Percentiles rank a stretch among this genome's conserved stretches.
These are phyloP conservation scores for Drosophila borealis DNA, from an alignment of 2,888 invertebrate species.

Conservation along the genomic window DNA sequence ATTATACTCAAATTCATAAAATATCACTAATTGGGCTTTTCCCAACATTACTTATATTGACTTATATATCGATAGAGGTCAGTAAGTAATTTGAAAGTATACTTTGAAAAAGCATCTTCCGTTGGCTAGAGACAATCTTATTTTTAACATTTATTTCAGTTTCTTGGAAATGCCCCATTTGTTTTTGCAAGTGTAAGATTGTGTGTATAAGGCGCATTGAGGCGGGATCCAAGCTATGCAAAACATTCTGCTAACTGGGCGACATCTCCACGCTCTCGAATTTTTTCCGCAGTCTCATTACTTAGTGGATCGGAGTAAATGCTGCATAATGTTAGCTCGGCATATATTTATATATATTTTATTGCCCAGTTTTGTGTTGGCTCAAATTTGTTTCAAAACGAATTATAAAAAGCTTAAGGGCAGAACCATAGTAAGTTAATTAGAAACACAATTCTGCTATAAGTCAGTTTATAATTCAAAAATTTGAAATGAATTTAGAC, in stretches of 20 bases:
- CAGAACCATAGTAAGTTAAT: not conserved
- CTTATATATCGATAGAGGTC: too few relatives aligned
- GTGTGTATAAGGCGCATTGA: too few relatives aligned
- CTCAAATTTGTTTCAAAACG: not conserved
- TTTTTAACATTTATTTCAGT: not conserved
- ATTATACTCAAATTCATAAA: too few relatives aligned
- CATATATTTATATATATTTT: conserved; percentile 38
- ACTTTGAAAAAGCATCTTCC: too few relatives aligned
- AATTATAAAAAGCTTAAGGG: accelerated
- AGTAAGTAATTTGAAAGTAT: too few relatives aligned
- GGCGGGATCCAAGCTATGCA: not conserved
- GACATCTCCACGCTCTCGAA: conserved; percentile 4
- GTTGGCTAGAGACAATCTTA: too few relatives aligned
- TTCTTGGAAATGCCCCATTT: not conserved
- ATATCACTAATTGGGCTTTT: too few relatives aligned
- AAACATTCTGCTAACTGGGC: conserved; percentile 3
- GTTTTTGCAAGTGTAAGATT: conserved; percentile 18
- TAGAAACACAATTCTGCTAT: too few relatives aligned
- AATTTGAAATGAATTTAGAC: not conserved
- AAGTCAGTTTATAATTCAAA: too few relatives aligned
- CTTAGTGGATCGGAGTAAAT: conserved; percentile 9
- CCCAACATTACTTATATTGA: too few relatives aligned
- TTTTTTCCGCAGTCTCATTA: conserved; percentile 40
- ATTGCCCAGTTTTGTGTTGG: conserved; percentile 28
- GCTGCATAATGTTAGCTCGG: conserved; percentile 34